These are phyloP conservation scores for Trichogramma pretiosum DNA, from an alignment of 1,140 invertebrate species.

Conservation along the genomic window DNA sequence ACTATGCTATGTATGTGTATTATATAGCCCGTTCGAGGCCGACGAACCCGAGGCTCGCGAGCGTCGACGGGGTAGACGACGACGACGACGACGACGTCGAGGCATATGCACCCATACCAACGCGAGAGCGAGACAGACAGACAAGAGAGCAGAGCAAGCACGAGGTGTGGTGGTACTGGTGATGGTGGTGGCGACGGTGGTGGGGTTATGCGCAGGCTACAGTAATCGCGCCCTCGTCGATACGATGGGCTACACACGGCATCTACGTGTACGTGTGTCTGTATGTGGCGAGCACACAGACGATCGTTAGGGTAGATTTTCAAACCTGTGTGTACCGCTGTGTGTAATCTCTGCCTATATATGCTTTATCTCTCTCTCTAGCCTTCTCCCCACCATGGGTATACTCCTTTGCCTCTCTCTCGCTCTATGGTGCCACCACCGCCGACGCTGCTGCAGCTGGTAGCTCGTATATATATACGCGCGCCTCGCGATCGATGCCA, in stretches of 20 bases:
- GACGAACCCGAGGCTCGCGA: slow-evolving; percentile 1
- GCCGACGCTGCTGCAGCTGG: slow-evolving; percentile 11
- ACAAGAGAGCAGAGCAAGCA: slow-evolving; percentile 1
- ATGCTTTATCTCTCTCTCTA: no score
- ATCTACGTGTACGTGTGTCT: no score
- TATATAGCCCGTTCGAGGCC: no score
- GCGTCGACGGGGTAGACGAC: slow-evolving; percentile 20
- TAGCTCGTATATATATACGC: no score
- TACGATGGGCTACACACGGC: no score
- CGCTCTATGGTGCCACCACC: no score
- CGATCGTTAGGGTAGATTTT: slow-evolving; percentile 44
- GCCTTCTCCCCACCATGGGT: neutral
- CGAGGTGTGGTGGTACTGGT: neutral
- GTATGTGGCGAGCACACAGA: no score
- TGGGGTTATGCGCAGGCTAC: neutral
- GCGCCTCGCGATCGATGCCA: slow-evolving; percentile 48
- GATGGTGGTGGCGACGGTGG: neutral
- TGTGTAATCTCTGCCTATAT: slow-evolving; percentile 13
- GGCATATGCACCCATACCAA: slow-evolving; percentile 30
- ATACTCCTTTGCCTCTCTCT: slow-evolving; percentile 5
- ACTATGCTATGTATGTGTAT: no score
- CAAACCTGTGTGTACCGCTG: slow-evolving; percentile 22
- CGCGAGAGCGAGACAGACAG: slow-evolving; percentile 18
- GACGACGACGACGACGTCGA: no score
- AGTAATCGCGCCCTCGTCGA: slow-evolving; percentile 37